Conservation (phyloP, 2,797 vertebrate species). For the Dipus sagitta region DNA sequence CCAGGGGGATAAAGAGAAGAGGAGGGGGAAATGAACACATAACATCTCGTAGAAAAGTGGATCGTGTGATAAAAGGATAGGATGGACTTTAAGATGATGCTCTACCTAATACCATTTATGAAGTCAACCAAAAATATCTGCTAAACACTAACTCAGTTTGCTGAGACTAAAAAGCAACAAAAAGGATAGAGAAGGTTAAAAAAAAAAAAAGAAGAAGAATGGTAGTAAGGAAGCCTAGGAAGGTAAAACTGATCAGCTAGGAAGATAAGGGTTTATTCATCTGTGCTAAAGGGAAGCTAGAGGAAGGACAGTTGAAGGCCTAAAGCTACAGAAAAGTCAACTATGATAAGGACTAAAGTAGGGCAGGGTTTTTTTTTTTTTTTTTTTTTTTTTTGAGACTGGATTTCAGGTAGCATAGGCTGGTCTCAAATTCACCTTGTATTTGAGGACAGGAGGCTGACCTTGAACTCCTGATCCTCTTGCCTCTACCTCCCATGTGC, state of each 20-base stretch:
- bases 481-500: neutral
- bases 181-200: slow-evolving; percentile 13
- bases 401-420: neutral
- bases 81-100: slow-evolving; percentile 13
- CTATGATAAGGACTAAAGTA: neutral
- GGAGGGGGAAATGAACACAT: neutral
- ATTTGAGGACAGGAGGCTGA: too few species aligned
- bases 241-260: neutral
- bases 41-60: slow-evolving; percentile 12
- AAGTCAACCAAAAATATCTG: slow-evolving; percentile 19
- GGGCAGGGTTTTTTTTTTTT: neutral
- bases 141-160: slow-evolving; percentile 37
- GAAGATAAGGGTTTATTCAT: neutral
- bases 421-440: too few species aligned
- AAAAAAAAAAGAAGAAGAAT: neutral
- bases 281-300: neutral
- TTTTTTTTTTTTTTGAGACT: neutral
- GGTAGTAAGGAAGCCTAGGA: neutral
- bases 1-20: neutral
- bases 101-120: slow-evolving; percentile 38
- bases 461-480: neutral
- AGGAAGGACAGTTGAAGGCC: neutral
- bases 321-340: neutral
- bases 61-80: neutral
- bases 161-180: slow-evolving; percentile 29